Percentiles rank a stretch among this genome's conserved stretches.
These are phyloP conservation scores for Ostrea denselamellosa DNA, from an alignment of 1,140 invertebrate genomes.

Conservation along the genomic window DNA sequence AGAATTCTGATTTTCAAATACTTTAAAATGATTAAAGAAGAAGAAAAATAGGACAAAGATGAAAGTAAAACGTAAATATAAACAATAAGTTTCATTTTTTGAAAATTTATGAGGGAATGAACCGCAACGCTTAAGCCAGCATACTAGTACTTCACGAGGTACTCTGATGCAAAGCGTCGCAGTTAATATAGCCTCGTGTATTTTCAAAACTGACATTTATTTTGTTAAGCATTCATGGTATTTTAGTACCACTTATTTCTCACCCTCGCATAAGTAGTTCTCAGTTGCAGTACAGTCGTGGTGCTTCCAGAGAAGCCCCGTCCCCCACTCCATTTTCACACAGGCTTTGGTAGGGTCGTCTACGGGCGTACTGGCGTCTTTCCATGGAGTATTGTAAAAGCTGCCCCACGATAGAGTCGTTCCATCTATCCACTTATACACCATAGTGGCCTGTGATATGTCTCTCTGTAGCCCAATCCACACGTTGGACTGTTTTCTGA, in stretches of 20 bases:
- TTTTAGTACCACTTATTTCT: not conserved
- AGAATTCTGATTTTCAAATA: too few species aligned
- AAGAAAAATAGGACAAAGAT: too few species aligned
- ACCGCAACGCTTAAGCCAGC: too few species aligned
- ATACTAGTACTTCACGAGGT: too few species aligned
- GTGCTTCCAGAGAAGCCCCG: not conserved
- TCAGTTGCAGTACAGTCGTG: not conserved
- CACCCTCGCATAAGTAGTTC: not conserved
- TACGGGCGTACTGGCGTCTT: not conserved
- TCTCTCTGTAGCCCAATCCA: conserved; percentile 18
- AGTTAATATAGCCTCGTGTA: too few species aligned
- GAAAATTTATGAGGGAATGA: too few species aligned
- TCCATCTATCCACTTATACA: conserved; percentile 4
- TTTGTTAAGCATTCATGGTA: not conserved
- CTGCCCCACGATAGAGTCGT: not conserved
- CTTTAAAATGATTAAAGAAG: too few species aligned
- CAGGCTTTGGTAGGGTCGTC: not conserved
- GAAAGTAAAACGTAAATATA: too few species aligned
- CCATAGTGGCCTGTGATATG: not conserved
- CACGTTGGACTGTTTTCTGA: not conserved
- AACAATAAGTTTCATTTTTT: too few species aligned
- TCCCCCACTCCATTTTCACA: conserved; percentile 6
- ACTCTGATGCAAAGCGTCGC: too few species aligned
- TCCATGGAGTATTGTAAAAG: not conserved
- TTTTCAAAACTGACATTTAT: not conserved